phyloP scores from a whole-genome alignment of 2,888 invertebrate species.

The Tricholauxania praeusta region DNA sequence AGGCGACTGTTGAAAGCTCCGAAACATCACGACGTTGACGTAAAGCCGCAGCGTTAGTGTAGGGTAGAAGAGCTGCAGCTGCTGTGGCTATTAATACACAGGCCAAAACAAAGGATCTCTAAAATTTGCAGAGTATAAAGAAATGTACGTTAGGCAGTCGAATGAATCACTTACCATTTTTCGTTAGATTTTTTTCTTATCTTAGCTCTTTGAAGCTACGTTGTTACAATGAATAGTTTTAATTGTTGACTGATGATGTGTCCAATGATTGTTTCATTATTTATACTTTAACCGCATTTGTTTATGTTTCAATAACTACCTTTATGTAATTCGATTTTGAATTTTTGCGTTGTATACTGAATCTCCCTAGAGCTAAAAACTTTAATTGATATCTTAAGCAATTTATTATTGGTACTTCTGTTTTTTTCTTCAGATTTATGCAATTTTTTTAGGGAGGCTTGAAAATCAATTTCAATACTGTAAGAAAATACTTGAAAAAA shows the following conservation, averaged over 20 bases:
- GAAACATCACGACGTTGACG: constrained; percentile 57
- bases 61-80: constrained; percentile 48
- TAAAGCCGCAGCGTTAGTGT: constrained; percentile 38
- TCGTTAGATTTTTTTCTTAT: neutral
- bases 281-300: constrained; percentile 11
- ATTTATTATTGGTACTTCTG: no score
- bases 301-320: no score
- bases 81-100: constrained; percentile 52
- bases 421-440: no score
- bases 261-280: neutral
- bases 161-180: constrained; percentile 24
- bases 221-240: neutral
- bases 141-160: neutral
- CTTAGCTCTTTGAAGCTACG: neutral
- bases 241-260: constrained; percentile 20
- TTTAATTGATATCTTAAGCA: no score
- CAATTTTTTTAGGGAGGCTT: neutral
- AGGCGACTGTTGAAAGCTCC: constrained; percentile 45
- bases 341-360: no score
- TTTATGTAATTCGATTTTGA: no score
- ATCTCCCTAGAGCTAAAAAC: no score
- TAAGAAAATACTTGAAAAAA: no score
- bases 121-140: neutral
- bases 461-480: neutral
- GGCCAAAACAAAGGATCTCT: constrained; percentile 58